Evolutionary conservation across 2,888 invertebrate genomes (phyloP).

Genomic region (Cremastinae sp.): DNA sequence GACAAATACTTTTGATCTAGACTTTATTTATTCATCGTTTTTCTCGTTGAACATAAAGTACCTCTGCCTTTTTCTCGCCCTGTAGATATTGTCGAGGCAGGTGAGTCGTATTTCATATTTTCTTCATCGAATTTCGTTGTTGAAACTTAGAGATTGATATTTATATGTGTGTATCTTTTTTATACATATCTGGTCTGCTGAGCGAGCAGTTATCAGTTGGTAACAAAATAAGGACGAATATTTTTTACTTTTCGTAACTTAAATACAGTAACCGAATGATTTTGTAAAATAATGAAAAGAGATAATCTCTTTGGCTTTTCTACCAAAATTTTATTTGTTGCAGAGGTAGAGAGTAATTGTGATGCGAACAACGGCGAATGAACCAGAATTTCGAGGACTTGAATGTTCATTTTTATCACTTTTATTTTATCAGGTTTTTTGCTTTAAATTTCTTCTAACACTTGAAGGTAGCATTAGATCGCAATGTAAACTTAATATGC

Average conservation of each 20-base stretch:
- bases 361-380: constrained; percentile 30
- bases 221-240: constrained; percentile 41
- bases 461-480: constrained; percentile 51
- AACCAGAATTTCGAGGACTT: constrained; percentile 31
- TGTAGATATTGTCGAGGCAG: constrained; percentile 44
- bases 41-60: constrained; percentile 40
- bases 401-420: constrained; percentile 37
- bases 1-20: constrained; percentile 29
- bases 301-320: constrained; percentile 31
- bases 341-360: constrained; percentile 49
- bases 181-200: constrained; percentile 44
- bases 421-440: constrained; percentile 48
- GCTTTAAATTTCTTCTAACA: constrained; percentile 32
- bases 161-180: constrained; percentile 57
- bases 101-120: constrained; percentile 22
- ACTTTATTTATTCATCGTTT: constrained; percentile 47
- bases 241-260: constrained; percentile 30
- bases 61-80: constrained; percentile 21
- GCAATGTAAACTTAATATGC: constrained; percentile 36
- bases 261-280: constrained; percentile 26
- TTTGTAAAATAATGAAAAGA: constrained; percentile 21
- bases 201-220: constrained; percentile 40
- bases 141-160: constrained; percentile 56
- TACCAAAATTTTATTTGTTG: constrained; percentile 26
- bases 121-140: constrained; percentile 63